Evolutionary conservation across 2,797 vertebrate species (phyloP), one percentile per base, ranked within the genome.

Genomic region (Tauraco hartlaubi): DNA sequence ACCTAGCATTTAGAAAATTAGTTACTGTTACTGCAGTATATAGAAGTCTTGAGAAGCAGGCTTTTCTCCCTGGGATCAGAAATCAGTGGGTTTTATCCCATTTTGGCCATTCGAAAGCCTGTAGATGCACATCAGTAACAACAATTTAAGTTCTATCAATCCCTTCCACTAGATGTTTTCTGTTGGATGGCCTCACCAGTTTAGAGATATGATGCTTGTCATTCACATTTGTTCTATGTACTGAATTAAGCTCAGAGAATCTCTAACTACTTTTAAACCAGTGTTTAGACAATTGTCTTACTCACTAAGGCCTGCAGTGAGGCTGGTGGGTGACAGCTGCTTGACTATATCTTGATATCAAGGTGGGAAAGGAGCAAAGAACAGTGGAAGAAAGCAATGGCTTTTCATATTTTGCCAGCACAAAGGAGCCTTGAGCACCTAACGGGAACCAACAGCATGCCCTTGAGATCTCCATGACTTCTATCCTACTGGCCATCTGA

Each of bases 391-490:
- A 23, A 80, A 63, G n/a, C 2, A 1, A 55, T 33, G 5, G 15
- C 9, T 77, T 85, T 49, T 11, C 20, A n/a, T 46, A 37, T 15
- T 79, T 58, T 63, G 21, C 18, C 35, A 74, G 15, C 31, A 48
- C 3, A 2, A 22, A 67, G 5, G 8, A 21, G 3, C 7, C 22
- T 55, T 20, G 13, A 59, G 39, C 10, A 52, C 13, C 25, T 22
- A 63, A 5, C 0, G 1, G 41, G 26, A 85, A 28, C 20, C 9
- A 46, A 44, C 12, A 79, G 28, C 46, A 56, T 6, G 4, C 4
- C 26, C 19, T 46, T 0, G 3, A 82, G n/a, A 51, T 35, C 12
- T 28, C 44, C 0, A 0, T 20, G 51, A n/a, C 48, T 72, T 81
- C 41, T 37, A 6, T 29, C 20, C 28, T 33, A 31, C n/a, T 54